These are phyloP conservation scores for Heterotis niloticus DNA, from an alignment of 2,113 vertebrate species.

Conservation along the genomic window DNA sequence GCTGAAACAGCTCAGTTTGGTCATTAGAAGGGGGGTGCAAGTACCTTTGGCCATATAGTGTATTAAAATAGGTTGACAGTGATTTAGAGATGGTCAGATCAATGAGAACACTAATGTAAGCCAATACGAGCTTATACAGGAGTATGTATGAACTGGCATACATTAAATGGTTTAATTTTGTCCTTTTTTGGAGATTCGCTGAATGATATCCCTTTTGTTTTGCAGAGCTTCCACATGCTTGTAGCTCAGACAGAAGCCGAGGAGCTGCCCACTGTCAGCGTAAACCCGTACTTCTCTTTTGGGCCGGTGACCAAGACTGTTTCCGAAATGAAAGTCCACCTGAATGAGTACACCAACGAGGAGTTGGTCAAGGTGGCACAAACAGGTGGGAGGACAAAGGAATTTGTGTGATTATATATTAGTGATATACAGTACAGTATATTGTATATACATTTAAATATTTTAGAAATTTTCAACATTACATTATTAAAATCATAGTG, in stretches of 20 bases:
- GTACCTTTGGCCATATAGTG: too few relatives aligned
- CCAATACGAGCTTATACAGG: not conserved
- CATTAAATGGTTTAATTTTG: not conserved
- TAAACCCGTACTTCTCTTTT: conserved; percentile 70
- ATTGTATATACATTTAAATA: too few relatives aligned
- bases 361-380: conserved; percentile 69
- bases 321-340: conserved; percentile 70
- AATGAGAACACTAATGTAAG: not conserved
- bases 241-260: conserved; percentile 68
- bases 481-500: not conserved
- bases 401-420: too few relatives aligned
- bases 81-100: too few relatives aligned
- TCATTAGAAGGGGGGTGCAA: too few relatives aligned
- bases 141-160: not conserved
- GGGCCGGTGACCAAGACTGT: conserved; percentile 63
- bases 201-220: not conserved
- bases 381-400: conserved; percentile 48
- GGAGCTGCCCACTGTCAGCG: conserved; percentile 65
- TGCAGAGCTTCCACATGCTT: conserved; percentile 68
- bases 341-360: conserved; percentile 68
- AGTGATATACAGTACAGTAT: too few relatives aligned
- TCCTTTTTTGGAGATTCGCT: not conserved
- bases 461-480: not conserved
- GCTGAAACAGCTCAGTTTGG: too few relatives aligned
- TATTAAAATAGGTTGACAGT: too few relatives aligned